phyloP scores from a whole-genome alignment of 2,888 invertebrate genomes.

The Ormyrus pomaceus region DNA sequence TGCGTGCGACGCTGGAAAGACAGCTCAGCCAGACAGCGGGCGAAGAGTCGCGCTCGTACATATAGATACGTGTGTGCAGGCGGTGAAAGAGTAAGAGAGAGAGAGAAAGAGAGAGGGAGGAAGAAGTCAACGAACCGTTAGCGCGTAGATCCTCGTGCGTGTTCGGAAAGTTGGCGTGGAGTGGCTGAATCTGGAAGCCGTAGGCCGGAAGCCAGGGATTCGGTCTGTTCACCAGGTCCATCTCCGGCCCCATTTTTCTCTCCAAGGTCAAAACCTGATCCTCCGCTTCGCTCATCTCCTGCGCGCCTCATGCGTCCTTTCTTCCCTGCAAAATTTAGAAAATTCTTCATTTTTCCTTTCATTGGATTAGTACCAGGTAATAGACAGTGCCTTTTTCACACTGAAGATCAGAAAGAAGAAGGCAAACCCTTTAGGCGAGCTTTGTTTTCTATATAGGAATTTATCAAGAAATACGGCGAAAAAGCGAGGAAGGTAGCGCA shows the following conservation, averaged over 20 bases:
- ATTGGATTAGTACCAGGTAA: too few species aligned
- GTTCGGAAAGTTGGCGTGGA: conserved; percentile 73
- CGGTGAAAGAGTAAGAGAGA: neutral
- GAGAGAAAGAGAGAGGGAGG: neutral
- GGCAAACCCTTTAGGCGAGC: neutral
- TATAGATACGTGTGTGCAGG: neutral
- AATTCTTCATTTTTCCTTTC: too few species aligned
- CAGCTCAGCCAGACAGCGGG: neutral
- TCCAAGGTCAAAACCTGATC: conserved; percentile 52
- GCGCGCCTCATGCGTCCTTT: conserved; percentile 29
- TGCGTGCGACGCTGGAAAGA: neutral
- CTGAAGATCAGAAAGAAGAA: too few species aligned
- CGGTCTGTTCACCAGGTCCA: conserved; percentile 78
- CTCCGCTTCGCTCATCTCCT: conserved; percentile 57
- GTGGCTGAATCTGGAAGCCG: conserved; percentile 82
- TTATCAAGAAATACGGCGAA: too few species aligned
- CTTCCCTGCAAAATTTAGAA: conserved; percentile 14
- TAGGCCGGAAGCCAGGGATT: conserved; percentile 89
- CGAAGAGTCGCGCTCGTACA: neutral
- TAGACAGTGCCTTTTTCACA: too few species aligned
- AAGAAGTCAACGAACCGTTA: conserved; percentile 69
- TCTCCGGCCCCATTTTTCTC: conserved; percentile 63
- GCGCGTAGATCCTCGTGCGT: conserved; percentile 72
- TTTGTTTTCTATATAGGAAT: too few species aligned
- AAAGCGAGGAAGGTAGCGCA: too few species aligned